Percentiles rank a stretch among this genome's conserved stretches.
Conservation (phyloP, 2,797 vertebrate species). For the Poliocrania exsul region DNA sequence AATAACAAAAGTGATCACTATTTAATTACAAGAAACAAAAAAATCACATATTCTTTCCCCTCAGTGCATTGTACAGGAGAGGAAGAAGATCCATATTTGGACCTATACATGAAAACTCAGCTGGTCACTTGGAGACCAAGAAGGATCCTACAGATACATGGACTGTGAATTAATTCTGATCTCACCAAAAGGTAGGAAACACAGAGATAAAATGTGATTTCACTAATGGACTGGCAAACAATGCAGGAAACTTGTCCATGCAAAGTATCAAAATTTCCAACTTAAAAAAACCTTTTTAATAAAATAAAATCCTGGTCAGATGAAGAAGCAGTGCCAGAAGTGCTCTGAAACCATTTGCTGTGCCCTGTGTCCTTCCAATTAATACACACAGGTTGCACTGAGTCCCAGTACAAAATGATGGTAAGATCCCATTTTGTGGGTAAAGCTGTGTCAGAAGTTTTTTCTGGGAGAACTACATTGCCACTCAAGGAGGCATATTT, state of each 20-base stretch:
- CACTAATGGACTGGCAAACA: background rate
- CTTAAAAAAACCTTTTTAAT: background rate
- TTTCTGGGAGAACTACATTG: background rate
- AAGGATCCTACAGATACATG: background rate
- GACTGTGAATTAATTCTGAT: background rate
- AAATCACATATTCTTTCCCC: background rate
- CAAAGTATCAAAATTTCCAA: background rate
- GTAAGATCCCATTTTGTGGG: background rate
- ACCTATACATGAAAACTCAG: background rate
- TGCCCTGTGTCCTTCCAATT: background rate
- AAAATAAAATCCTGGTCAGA: background rate
- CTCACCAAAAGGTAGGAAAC: background rate
- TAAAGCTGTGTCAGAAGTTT: background rate
- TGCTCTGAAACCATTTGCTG: background rate
- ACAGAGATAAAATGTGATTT: background rate
- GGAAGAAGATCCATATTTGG: background rate
- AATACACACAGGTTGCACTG: accelerated
- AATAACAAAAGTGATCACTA: background rate
- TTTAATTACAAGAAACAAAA: background rate
- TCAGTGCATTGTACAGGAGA: background rate
- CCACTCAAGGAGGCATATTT: background rate
- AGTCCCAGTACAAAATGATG: background rate
- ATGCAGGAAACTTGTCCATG: background rate
- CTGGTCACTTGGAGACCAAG: background rate
- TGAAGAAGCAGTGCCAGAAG: background rate